These are phyloP conservation scores for Melanotaenia pygmaea DNA, from an alignment of 2,797 vertebrate genomes.

Conservation along the genomic window DNA sequence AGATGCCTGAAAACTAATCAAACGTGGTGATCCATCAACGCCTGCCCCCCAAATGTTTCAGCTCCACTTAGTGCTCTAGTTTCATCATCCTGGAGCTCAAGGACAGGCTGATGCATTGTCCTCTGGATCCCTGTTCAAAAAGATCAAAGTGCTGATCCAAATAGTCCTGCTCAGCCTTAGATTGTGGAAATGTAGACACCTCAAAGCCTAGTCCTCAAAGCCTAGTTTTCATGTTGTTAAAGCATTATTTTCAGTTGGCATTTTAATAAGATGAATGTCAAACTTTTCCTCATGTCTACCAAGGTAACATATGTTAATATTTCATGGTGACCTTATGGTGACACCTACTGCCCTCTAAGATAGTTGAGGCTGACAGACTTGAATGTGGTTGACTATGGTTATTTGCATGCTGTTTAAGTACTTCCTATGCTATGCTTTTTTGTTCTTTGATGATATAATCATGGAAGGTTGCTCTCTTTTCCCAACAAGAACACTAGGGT, in stretches of 20 bases:
- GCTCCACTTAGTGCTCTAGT: constrained; percentile 45
- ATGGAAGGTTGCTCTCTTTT: constrained; percentile 29
- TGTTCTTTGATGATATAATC: constrained; percentile 53
- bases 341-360: constrained; percentile 47
- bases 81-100: constrained; percentile 67
- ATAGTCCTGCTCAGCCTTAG: constrained; percentile 43
- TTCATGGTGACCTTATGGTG: constrained; percentile 65
- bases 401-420: constrained; percentile 47
- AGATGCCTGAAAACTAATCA: constrained; percentile 69
- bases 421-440: constrained; percentile 53
- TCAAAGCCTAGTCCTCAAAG: constrained; percentile 51
- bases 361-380: constrained; percentile 31
- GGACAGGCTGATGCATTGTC: constrained; percentile 47
- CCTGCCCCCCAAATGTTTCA: constrained; percentile 45
- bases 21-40: constrained; percentile 69
- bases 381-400: constrained; percentile 57
- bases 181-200: constrained; percentile 52
- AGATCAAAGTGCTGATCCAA: constrained; percentile 68
- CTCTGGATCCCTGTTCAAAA: constrained; percentile 44
- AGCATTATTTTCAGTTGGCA: constrained; percentile 56
- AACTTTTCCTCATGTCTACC: constrained; percentile 44
- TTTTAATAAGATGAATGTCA: constrained; percentile 58
- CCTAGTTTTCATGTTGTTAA: constrained; percentile 58
- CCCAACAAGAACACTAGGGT: constrained; percentile 43
- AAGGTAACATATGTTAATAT: constrained; percentile 67